These are phyloP conservation scores for Euschistus heros DNA, from an alignment of 1,140 invertebrate species.

Conservation along the genomic window DNA sequence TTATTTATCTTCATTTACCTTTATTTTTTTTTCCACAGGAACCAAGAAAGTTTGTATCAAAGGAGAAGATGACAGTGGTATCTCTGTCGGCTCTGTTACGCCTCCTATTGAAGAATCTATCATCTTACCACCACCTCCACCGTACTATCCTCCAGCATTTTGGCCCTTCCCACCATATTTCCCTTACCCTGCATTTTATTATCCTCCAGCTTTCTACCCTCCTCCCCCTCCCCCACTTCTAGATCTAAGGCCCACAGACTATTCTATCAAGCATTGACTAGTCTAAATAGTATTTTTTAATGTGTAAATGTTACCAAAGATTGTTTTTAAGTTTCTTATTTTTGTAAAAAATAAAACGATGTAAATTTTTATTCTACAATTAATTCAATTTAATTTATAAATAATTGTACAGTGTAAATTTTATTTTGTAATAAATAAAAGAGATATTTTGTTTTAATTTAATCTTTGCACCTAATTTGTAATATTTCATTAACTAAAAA, in stretches of 20 bases:
- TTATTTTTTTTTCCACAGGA: background rate
- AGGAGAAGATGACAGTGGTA: slow-evolving; percentile 20
- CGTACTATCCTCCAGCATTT: slow-evolving; percentile 8
- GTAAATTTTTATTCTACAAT: background rate
- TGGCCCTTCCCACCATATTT: slow-evolving; percentile 19
- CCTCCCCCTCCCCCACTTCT: slow-evolving; percentile 11
- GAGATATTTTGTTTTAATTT: slow-evolving; percentile 1
- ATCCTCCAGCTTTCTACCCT: slow-evolving; percentile 13
- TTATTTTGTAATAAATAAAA: background rate
- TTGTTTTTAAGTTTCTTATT: background rate
- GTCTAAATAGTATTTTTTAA: background rate
- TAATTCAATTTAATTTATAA: background rate
- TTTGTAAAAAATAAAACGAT: background rate
- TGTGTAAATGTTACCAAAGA: slow-evolving; percentile 10
- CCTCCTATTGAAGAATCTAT: slow-evolving; percentile 20
- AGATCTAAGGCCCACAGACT: slow-evolving; percentile 14
- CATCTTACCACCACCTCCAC: slow-evolving; percentile 6
- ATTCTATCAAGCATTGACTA: slow-evolving; percentile 13
- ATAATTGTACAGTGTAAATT: slow-evolving; percentile 7
- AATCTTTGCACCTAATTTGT: too few species aligned
- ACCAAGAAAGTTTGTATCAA: background rate
- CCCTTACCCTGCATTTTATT: slow-evolving; percentile 11
- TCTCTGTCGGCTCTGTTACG: slow-evolving; percentile 23
- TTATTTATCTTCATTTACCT: background rate
- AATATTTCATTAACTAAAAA: too few species aligned